phyloP scores from a whole-genome alignment of 2,888 invertebrate species.

The Acleris literana region DNA sequence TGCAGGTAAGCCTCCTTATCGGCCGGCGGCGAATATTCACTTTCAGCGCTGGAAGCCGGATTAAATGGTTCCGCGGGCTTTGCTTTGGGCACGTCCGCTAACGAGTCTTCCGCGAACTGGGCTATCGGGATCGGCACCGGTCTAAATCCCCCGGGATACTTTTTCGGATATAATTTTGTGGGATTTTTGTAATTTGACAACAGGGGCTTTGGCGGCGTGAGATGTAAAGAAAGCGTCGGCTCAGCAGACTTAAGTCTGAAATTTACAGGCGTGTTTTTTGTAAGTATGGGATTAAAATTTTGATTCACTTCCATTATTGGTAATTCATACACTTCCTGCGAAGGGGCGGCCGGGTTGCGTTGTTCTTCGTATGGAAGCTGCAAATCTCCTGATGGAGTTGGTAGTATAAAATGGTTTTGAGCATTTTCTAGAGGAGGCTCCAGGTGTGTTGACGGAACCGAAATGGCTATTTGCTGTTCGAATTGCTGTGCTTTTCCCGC shows the following conservation, averaged over 20 bases:
- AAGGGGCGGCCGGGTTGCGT: slow-evolving; percentile 56
- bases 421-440: slow-evolving; percentile 67
- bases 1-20: slow-evolving; percentile 70
- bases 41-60: slow-evolving; percentile 58
- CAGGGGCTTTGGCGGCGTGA: slow-evolving; percentile 60
- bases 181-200: slow-evolving; percentile 67
- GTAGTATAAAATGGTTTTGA: slow-evolving; percentile 60
- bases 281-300: slow-evolving; percentile 35
- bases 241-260: slow-evolving; percentile 54
- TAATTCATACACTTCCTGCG: slow-evolving; percentile 29
- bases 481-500: slow-evolving; percentile 46
- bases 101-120: slow-evolving; percentile 58
- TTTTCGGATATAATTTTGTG: slow-evolving; percentile 84
- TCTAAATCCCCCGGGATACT: slow-evolving; percentile 78
- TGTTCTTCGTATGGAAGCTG: slow-evolving; percentile 50
- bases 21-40: slow-evolving; percentile 52
- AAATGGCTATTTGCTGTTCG: slow-evolving; percentile 43
- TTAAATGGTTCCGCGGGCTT: slow-evolving; percentile 69
- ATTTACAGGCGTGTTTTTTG: slow-evolving; percentile 40
- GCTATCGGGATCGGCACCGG: slow-evolving; percentile 71
- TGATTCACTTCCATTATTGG: slow-evolving; percentile 30
- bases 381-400: slow-evolving; percentile 72
- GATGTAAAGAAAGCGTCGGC: slow-evolving; percentile 59
- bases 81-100: slow-evolving; percentile 69
- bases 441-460: slow-evolving; percentile 61